Percentiles rank a stretch among this genome's conserved stretches.
phyloP scores from a whole-genome alignment of 2,797 vertebrate species.

The Taenioides sp. region DNA sequence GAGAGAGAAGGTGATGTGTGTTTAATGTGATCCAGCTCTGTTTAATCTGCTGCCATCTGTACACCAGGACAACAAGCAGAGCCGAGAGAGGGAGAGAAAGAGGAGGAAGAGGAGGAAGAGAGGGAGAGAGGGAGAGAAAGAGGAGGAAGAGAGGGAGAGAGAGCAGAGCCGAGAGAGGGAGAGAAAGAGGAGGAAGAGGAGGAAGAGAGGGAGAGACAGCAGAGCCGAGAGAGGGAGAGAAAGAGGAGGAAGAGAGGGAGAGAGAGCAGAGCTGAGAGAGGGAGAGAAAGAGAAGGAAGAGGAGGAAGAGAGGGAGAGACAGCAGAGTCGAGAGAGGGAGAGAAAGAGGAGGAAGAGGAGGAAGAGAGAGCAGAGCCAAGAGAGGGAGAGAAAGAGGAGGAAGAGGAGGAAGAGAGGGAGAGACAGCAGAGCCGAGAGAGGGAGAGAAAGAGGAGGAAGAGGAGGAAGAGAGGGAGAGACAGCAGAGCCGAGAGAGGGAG shows the following conservation, averaged over 20 bases:
- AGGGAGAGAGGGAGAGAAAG: neutral
- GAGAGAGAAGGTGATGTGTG: constrained; percentile 49
- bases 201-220: neutral
- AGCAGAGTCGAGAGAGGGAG: neutral
- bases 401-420: neutral
- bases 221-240: neutral
- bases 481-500: too few species aligned
- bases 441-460: too few species aligned
- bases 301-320: neutral
- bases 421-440: neutral
- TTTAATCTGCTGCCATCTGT: constrained; percentile 52
- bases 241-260: neutral
- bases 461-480: too few species aligned
- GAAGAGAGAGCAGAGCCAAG: neutral
- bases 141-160: neutral
- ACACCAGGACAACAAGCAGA: constrained; percentile 18
- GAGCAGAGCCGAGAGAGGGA: neutral
- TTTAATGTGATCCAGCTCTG: constrained; percentile 57
- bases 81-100: constrained; percentile 9
- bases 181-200: neutral
- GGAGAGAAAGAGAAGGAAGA: too few species aligned
- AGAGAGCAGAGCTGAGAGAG: neutral
- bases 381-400: neutral
- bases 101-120: neutral
- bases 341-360: neutral